A percentile compares a stretch with the other conserved stretches of the same genome.
Evolutionary conservation across 1,140 invertebrate species (phyloP).

Genomic region (Drosophila mauritiana): DNA sequence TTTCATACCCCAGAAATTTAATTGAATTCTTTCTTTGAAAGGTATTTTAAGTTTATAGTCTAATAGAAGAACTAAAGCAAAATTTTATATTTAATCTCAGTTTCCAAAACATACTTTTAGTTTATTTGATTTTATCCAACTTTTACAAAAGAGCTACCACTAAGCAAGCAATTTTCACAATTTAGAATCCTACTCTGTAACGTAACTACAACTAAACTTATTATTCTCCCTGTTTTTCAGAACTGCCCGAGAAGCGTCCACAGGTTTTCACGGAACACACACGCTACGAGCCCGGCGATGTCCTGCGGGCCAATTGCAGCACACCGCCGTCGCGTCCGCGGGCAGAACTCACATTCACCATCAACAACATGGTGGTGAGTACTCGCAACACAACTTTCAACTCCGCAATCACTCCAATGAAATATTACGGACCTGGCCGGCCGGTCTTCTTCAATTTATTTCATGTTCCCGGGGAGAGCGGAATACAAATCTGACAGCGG

Average conservation of each 20-base stretch:
- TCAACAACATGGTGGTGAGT: conserved; percentile 91
- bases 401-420: conserved; percentile 32
- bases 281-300: conserved; percentile 89
- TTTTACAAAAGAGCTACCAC: no score
- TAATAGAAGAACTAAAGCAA: not conserved
- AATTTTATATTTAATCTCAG: no score
- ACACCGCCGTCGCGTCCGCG: conserved; percentile 88
- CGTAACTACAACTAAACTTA: no score
- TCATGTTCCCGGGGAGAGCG: conserved; percentile 25
- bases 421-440: conserved; percentile 38
- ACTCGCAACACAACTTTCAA: conserved; percentile 3
- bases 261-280: conserved; percentile 87
- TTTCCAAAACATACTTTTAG: no score
- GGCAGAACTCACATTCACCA: conserved; percentile 88
- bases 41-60: no score
- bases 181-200: no score
- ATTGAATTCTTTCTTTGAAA: not conserved
- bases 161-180: no score
- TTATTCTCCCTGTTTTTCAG: conserved; percentile 83
- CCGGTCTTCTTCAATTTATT: conserved; percentile 43
- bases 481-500: conserved; percentile 66
- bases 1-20: not conserved
- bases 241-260: conserved; percentile 87
- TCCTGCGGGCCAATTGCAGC: conserved; percentile 89
- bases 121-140: no score